phyloP scores from a whole-genome alignment of 2,113 vertebrate species.

The Riparia riparia region DNA sequence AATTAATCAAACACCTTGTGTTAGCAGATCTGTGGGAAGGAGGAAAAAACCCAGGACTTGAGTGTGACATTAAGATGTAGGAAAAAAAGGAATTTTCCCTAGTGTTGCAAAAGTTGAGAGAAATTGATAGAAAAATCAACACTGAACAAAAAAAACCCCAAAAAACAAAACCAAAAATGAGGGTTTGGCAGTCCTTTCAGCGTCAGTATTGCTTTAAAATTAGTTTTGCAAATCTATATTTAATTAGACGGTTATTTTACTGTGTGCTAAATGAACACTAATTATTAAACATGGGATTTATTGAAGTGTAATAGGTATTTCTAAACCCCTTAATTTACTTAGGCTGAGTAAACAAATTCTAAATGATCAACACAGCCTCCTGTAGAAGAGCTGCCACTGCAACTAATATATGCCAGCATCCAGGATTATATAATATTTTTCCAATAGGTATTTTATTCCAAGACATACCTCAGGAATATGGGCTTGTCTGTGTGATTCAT shows the following conservation, averaged over 20 bases:
- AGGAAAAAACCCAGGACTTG: background rate
- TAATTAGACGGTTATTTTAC: slow-evolving; percentile 3
- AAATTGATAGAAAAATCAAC: background rate
- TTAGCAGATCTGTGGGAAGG: background rate
- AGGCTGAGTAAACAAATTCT: background rate
- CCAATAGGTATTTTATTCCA: background rate
- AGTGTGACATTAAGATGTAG: background rate
- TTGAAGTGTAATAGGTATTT: background rate
- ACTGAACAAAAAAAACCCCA: background rate
- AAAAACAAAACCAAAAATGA: background rate
- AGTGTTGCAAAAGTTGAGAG: background rate
- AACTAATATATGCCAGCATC: background rate
- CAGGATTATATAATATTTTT: background rate
- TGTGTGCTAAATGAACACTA: slow-evolving; percentile 9
- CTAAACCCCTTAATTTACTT: background rate
- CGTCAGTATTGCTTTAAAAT: slow-evolving; percentile 21
- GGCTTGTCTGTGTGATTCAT: background rate
- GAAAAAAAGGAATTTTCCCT: background rate
- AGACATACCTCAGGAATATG: background rate
- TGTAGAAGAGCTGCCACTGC: background rate
- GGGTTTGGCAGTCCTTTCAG: background rate
- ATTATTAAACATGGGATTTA: slow-evolving; percentile 45
- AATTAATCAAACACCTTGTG: background rate
- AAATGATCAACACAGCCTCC: background rate
- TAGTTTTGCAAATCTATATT: slow-evolving; percentile 30